phyloP scores from a whole-genome alignment of 1,140 invertebrate genomes.

The Drosophila nigrodunni region DNA sequence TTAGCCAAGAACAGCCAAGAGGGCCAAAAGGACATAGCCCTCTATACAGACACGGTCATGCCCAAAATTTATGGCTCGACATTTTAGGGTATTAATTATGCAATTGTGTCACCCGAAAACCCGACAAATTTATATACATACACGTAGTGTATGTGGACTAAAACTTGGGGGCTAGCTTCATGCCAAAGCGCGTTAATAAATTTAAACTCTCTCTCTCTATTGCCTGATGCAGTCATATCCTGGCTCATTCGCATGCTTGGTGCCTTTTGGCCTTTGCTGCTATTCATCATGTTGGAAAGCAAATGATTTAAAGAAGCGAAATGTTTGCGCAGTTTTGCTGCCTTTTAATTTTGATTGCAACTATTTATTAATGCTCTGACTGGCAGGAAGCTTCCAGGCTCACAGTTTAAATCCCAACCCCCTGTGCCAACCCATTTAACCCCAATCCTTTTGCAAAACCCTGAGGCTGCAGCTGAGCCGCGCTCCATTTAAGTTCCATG shows the following conservation, averaged over 20 bases:
- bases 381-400: constrained; percentile 26
- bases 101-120: constrained; percentile 21
- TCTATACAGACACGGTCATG: constrained; percentile 27
- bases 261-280: neutral
- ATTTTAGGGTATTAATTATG: constrained; percentile 69
- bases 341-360: constrained; percentile 77
- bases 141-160: neutral
- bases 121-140: constrained; percentile 43
- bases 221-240: constrained; percentile 11
- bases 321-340: constrained; percentile 50
- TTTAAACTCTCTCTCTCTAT: constrained; percentile 30
- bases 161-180: constrained; percentile 21
- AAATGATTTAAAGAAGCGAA: constrained; percentile 68
- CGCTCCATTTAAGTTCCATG: constrained; percentile 66
- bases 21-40: neutral
- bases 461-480: neutral
- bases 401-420: neutral
- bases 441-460: constrained; percentile 2
- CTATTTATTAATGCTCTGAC: constrained; percentile 71
- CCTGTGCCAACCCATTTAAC: neutral
- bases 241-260: neutral
- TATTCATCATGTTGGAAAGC: constrained; percentile 51
- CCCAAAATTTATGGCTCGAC: constrained; percentile 50
- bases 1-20: constrained; percentile 49
- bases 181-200: constrained; percentile 63